These are phyloP conservation scores for Nesogale talazaci DNA, from an alignment of 2,113 vertebrate genomes.

Conservation along the genomic window DNA sequence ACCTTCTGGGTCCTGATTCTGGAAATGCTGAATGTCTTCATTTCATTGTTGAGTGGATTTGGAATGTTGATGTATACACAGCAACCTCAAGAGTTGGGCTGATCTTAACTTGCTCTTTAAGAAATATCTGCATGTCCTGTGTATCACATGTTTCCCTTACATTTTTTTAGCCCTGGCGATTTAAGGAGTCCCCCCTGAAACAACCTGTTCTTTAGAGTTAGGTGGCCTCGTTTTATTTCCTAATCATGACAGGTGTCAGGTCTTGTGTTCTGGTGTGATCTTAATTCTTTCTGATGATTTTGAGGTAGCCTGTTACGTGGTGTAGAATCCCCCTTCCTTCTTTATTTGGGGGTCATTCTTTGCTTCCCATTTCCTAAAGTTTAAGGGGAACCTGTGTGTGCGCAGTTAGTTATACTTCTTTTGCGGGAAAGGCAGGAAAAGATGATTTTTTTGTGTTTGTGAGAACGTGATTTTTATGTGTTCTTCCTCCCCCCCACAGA, in stretches of 20 bases:
- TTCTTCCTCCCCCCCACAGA: background rate
- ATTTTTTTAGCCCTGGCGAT: background rate
- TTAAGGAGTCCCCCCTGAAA: background rate
- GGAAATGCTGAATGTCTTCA: background rate
- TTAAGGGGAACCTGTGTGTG: background rate
- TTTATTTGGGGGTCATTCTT: background rate
- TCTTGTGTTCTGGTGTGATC: background rate
- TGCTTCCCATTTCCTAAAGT: background rate
- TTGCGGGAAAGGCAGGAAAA: background rate
- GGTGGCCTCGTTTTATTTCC: background rate
- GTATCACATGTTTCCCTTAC: background rate
- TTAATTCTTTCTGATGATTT: background rate
- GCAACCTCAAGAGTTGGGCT: background rate
- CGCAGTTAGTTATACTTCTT: constrained; percentile 22
- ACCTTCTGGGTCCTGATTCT: background rate
- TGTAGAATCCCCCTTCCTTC: background rate
- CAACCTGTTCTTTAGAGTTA: background rate
- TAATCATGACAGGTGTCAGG: background rate
- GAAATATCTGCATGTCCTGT: background rate
- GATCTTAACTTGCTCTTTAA: background rate
- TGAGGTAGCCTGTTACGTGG: background rate
- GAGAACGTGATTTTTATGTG: background rate
- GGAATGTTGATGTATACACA: background rate
- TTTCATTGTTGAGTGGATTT: background rate
- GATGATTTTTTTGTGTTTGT: too few species aligned